These are phyloP conservation scores for Plecturocebus donacophilus DNA, from an alignment of 2,113 vertebrate genomes.

Conservation along the genomic window DNA sequence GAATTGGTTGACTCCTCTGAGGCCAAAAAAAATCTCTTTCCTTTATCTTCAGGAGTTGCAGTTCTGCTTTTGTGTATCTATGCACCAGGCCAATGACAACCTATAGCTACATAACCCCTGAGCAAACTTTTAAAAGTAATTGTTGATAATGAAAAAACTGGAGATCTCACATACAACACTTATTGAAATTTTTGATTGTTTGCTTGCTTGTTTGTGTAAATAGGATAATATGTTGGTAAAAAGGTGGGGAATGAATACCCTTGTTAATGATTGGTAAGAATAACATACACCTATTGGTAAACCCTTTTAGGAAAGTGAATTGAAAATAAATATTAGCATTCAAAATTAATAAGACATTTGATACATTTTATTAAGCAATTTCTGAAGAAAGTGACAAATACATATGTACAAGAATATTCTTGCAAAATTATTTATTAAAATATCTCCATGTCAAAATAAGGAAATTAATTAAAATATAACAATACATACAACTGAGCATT, in stretches of 20 bases:
- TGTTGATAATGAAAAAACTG: neutral
- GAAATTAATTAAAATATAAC: neutral
- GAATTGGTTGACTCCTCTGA: neutral
- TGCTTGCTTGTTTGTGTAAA: neutral
- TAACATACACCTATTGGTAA: neutral
- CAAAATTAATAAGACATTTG: conserved; percentile 20
- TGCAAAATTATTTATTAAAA: conserved; percentile 1
- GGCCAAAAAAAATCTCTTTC: no score
- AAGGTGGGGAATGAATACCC: neutral
- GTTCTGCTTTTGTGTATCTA: neutral
- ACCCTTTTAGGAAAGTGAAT: neutral
- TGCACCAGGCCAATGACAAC: neutral
- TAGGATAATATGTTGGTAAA: neutral
- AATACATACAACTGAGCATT: neutral
- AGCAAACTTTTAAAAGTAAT: neutral
- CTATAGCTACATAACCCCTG: neutral
- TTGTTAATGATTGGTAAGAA: neutral
- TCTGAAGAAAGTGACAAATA: neutral
- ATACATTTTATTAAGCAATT: neutral
- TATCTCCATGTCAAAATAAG: neutral
- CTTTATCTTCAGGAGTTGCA: neutral
- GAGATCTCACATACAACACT: neutral
- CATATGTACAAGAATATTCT: neutral
- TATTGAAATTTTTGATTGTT: neutral
- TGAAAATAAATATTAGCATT: neutral